Base-by-base conservation (phyloP, 2,888 invertebrate genomes). In the Orchestes rusci region DNA sequence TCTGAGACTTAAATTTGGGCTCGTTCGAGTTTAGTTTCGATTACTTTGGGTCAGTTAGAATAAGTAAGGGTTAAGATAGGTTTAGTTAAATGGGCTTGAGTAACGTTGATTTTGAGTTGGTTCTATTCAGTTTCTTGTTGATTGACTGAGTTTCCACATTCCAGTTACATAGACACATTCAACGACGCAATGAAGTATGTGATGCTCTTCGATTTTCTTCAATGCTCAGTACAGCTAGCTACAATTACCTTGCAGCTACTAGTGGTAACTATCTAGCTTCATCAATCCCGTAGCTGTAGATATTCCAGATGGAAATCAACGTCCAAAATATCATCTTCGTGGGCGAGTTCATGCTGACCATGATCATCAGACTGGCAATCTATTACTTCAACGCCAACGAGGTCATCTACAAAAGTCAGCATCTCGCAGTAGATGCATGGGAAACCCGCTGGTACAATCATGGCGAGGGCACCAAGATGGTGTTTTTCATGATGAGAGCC, bases 151-250 rank as follows among this genome's bases (percentile, higher is more conserved):
- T n/a, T n/a, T n/a, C n/a, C n/a, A n/a, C n/a, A n/a, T 31, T 52
- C 17, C 39, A 56, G 56, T 7, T 57, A 54, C 17, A 31, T 57
- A 17, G 37, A 52, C 10, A 52, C 49, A 4, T 56, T 54, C 30
- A 57, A 57, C 31, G 37, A 45, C 16, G 46, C 46, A 12, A 55
- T 57, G 56, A 54, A 48, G 37, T 48, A 54, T 30, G 48, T 57
- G 3, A 54, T 55, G 51, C 28, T 57, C n/a, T 46, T 54, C 34
- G 57, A 57, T 38, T 57, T 57, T 39, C 39, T 57, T 33, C 57
- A 57, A 39, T 53, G 55, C 42, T 57, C 57, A 5, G 17, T 57
- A 8, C 57, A 57, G 32, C 33, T 56, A 20, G 55, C 57, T 4
- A 55, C 55, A 2, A 51, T 55, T 28, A 50, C 49, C 8, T 35